A percentile compares a stretch with the other conserved stretches of the same genome.
Conservation (phyloP, 2,797 vertebrate genomes). For the Halcyon leucocephala region DNA sequence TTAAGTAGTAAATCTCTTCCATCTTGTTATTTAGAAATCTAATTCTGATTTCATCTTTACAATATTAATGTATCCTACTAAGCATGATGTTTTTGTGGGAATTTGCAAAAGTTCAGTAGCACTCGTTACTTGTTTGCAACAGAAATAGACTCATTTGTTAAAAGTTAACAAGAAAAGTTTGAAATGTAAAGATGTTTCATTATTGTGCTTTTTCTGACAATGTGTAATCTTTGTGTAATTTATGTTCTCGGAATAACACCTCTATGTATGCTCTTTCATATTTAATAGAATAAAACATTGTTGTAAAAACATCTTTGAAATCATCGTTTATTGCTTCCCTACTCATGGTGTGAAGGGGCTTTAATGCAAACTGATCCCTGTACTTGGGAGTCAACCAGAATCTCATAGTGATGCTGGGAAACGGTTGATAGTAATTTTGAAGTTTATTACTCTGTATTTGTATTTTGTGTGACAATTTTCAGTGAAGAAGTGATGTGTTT, state of each 20-base stretch:
- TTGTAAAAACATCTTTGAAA: slow-evolving; percentile 47
- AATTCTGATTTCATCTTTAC: slow-evolving; percentile 51
- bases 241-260: slow-evolving; percentile 60
- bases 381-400: neutral
- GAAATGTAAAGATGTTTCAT: slow-evolving; percentile 65
- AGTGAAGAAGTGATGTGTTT: neutral
- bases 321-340: neutral
- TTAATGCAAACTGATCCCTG: neutral
- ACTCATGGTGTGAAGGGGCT: neutral
- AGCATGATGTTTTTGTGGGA: slow-evolving; percentile 64
- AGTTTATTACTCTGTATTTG: neutral
- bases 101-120: slow-evolving; percentile 58
- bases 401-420: neutral
- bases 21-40: slow-evolving; percentile 44
- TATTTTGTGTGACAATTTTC: neutral
- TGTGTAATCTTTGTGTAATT: slow-evolving; percentile 67
- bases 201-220: slow-evolving; percentile 57
- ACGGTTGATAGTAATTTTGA: neutral
- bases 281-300: slow-evolving; percentile 68
- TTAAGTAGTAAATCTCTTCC: slow-evolving; percentile 49
- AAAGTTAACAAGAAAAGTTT: slow-evolving; percentile 56
- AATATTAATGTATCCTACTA: slow-evolving; percentile 51
- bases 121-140: slow-evolving; percentile 65
- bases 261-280: slow-evolving; percentile 64
- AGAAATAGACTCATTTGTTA: slow-evolving; percentile 66